Evolutionary conservation across 2,888 invertebrate genomes (phyloP).

Genomic region (Muscina levida): DNA sequence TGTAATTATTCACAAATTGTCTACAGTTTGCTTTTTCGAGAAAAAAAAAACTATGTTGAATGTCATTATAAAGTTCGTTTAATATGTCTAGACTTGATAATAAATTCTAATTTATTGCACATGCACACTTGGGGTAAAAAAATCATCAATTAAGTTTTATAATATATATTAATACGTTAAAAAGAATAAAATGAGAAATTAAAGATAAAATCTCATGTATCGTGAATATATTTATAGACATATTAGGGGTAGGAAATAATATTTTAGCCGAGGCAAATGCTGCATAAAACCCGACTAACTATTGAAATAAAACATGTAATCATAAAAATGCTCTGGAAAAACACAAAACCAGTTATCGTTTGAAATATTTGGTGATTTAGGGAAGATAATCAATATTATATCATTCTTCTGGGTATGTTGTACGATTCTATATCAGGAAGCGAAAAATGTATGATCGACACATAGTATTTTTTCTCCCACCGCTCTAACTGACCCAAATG

Average conservation of each 20-base stretch:
- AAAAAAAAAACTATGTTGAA: conserved; percentile 15
- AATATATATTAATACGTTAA: not conserved
- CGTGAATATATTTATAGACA: not conserved
- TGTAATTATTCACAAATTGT: not conserved
- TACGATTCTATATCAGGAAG: no score
- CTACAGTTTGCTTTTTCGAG: not conserved
- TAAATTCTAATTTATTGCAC: conserved; percentile 54
- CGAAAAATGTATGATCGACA: no score
- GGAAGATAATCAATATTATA: no score
- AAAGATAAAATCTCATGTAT: conserved; percentile 13
- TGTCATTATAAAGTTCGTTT: conserved; percentile 45
- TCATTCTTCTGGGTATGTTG: no score
- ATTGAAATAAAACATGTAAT: no score
- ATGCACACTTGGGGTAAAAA: conserved; percentile 36
- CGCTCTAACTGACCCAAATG: no score
- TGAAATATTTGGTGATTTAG: no score
- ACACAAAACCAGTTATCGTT: no score
- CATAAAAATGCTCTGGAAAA: no score
- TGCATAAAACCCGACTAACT: no score
- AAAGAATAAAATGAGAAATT: conserved; percentile 1
- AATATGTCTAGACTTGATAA: conserved; percentile 59
- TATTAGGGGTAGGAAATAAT: conserved; percentile 13
- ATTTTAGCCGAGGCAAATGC: no score
- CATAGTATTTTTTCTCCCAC: no score
- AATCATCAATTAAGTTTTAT: conserved; percentile 48